Evolutionary conservation across 53 echinoderm and acorn worm genomes (phyloP).

Genomic region (Hippasteria phrygiana): DNA sequence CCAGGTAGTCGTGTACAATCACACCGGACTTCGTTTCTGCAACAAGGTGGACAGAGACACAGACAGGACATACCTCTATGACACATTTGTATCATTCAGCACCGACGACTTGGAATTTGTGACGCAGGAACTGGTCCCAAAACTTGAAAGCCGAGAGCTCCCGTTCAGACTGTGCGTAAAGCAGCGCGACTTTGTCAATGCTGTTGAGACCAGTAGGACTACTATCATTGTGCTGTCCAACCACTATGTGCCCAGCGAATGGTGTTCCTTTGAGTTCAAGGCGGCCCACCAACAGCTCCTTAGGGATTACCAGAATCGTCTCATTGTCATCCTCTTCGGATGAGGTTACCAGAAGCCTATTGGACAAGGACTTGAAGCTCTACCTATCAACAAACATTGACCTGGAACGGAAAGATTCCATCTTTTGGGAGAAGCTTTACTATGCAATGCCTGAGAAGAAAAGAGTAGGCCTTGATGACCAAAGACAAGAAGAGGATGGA

Average conservation of each 20-base stretch:
- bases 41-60: conserved; percentile 46
- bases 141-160: conserved; percentile 64
- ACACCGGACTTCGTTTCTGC: conserved; percentile 36
- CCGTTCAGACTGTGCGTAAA: conserved; percentile 70
- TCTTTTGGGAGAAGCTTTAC: conserved; percentile 76
- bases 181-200: conserved; percentile 78
- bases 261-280: conserved; percentile 83
- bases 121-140: conserved; percentile 62
- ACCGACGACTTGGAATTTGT: conserved; percentile 74
- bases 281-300: conserved; percentile 76
- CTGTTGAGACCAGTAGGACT: conserved; percentile 71
- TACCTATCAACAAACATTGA: conserved; percentile 81
- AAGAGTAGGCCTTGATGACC: not conserved
- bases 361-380: conserved; percentile 76
- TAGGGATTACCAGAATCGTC: conserved; percentile 46
- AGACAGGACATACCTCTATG: conserved; percentile 58
- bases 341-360: conserved; percentile 37
- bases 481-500: not conserved
- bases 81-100: conserved; percentile 84
- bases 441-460: conserved; percentile 74
- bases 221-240: conserved; percentile 73
- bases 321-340: conserved; percentile 75
- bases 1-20: conserved; percentile 64
- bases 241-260: conserved; percentile 78
- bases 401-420: conserved; percentile 63